These are phyloP conservation scores for Jacana jacana DNA, from an alignment of 2,113 vertebrate species.

Conservation along the genomic window DNA sequence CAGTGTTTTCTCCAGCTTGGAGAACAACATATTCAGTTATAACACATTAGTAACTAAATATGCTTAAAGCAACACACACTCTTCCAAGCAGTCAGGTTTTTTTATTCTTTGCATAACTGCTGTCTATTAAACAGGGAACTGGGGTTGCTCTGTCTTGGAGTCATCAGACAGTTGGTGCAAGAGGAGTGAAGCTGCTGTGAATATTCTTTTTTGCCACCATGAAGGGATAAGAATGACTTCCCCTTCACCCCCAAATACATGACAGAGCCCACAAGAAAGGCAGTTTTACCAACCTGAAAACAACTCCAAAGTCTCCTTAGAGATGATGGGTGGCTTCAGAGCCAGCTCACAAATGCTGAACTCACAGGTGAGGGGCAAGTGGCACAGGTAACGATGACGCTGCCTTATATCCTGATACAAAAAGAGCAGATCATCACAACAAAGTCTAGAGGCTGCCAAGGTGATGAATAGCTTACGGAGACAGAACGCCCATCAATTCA, in stretches of 20 bases:
- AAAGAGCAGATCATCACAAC: neutral
- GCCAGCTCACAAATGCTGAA: conserved; percentile 96
- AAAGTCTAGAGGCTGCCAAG: neutral
- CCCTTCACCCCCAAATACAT: neutral
- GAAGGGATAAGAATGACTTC: neutral
- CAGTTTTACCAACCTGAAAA: conserved; percentile 84
- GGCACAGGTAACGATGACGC: conserved; percentile 92
- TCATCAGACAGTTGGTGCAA: neutral
- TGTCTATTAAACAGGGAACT: neutral
- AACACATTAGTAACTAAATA: neutral
- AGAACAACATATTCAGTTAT: neutral
- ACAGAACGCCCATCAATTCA: neutral
- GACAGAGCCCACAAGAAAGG: neutral
- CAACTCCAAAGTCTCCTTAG: conserved; percentile 90
- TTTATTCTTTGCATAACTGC: neutral
- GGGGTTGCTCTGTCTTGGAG: neutral
- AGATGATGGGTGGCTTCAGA: conserved; percentile 89
- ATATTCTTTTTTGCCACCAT: neutral
- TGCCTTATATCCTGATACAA: conserved; percentile 88
- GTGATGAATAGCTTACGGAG: neutral
- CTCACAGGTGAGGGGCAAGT: conserved; percentile 97
- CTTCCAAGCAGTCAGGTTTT: neutral
- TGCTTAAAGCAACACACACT: neutral
- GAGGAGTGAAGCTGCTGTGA: neutral
- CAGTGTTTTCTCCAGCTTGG: neutral